Evolutionary conservation across 2,797 vertebrate genomes (phyloP).

Genomic region (Chelon labrosus): DNA sequence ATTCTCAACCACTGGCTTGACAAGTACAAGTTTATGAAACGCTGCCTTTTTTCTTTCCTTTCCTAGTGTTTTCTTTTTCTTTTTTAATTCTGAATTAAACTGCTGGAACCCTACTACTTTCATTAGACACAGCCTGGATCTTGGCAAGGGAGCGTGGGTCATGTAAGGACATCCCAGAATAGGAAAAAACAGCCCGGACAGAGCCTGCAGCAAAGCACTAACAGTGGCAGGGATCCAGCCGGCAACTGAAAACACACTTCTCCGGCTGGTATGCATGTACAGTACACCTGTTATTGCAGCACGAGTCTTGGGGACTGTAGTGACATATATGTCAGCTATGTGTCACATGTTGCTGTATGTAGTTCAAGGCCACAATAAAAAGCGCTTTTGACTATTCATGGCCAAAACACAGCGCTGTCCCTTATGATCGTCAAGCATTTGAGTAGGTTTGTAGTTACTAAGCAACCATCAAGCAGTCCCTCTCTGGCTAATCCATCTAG

Average conservation of each 20-base stretch:
- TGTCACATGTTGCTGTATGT: constrained; percentile 11
- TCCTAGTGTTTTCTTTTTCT: constrained; percentile 27
- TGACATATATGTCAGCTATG: neutral
- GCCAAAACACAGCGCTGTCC: constrained; percentile 49
- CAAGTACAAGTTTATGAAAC: constrained; percentile 66
- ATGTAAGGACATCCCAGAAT: constrained; percentile 83
- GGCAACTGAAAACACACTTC: constrained; percentile 50
- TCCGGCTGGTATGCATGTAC: neutral
- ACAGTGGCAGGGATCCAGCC: constrained; percentile 75
- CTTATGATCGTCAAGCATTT: constrained; percentile 68
- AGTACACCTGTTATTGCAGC: constrained; percentile 11
- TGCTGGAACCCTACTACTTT: constrained; percentile 72
- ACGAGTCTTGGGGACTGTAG: neutral
- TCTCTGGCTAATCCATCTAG: constrained; percentile 79
- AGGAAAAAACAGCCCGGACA: constrained; percentile 80
- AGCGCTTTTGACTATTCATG: constrained; percentile 41
- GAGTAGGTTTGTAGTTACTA: constrained; percentile 83
- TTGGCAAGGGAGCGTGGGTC: constrained; percentile 79
- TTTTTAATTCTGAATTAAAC: constrained; percentile 63
- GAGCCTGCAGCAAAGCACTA: constrained; percentile 76
- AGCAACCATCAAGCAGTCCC: constrained; percentile 83
- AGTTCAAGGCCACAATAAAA: constrained; percentile 47
- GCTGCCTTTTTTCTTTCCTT: constrained; percentile 42
- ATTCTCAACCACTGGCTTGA: constrained; percentile 49
- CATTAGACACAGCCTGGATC: constrained; percentile 78